These are phyloP conservation scores for Pseudococcus viburni DNA, from an alignment of 2,888 invertebrate species.

Conservation along the genomic window DNA sequence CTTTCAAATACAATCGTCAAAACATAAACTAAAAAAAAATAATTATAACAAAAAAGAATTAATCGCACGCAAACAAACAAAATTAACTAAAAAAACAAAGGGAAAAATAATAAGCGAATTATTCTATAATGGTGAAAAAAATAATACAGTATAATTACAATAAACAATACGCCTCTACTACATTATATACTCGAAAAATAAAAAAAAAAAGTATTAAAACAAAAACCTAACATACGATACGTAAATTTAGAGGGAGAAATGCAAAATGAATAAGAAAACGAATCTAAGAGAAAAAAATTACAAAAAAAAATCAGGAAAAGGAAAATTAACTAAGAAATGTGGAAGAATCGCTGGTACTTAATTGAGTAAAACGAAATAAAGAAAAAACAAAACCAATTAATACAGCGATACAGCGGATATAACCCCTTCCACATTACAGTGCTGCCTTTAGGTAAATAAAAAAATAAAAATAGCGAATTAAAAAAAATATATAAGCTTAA, in stretches of 20 bases:
- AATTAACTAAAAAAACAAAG: constrained; percentile 65
- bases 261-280: constrained; percentile 24
- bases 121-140: constrained; percentile 61
- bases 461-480: constrained; percentile 1
- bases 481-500: constrained; percentile 31
- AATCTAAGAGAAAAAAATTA: background rate
- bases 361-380: constrained; percentile 19
- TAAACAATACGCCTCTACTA: constrained; percentile 51
- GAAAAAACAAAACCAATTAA: background rate
- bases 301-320: background rate
- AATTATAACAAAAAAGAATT: constrained; percentile 56
- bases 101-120: constrained; percentile 63
- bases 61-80: constrained; percentile 66
- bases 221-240: constrained; percentile 52
- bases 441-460: background rate
- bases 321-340: constrained; percentile 51
- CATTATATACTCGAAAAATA: constrained; percentile 33
- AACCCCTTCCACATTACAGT: constrained; percentile 36
- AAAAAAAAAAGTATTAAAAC: constrained; percentile 45
- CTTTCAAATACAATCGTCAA: constrained; percentile 60
- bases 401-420: constrained; percentile 15
- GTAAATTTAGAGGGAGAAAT: constrained; percentile 48
- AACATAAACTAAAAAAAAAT: constrained; percentile 61
- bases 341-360: constrained; percentile 27
- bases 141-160: constrained; percentile 53